Base-by-base conservation (phyloP, 64 coral and sea anemone species). In the Montipora sp. region DNA sequence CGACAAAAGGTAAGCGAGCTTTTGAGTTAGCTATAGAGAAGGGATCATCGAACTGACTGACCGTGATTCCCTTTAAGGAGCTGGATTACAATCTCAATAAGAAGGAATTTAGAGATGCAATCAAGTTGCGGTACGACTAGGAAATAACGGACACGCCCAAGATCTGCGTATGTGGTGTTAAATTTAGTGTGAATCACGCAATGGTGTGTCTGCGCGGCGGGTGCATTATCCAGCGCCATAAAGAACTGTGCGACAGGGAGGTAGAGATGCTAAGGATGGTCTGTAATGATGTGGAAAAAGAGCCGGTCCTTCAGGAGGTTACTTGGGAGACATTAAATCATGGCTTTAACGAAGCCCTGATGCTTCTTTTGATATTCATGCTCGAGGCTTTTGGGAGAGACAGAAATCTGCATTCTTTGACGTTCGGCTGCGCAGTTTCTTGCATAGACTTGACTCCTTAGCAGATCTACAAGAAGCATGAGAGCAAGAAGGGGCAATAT, bases 321-420 rank as follows among this genome's bases (percentile, higher is more conserved):
- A 27, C 24, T 75, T 7, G 72, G 72, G 72, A 75, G 72, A 75
- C 72, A 7, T 75, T 75, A 75, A 75, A 75, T 75, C 72, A 75
- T 20, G 72, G 72, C 63, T 16, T 20, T 75, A 75, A 75, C 72
- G 23, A 75, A 75, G 72, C 72, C 72, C 53, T 11, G 5, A 8
- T 6, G 27, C 27, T 27, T 27, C 27, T 27, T 27, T 27, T 27
- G 27, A 27, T 27, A 27, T 27, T 27, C 27, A 27, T 36, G 72
- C 72, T 75, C 72, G 72, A 75, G 72, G 72, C 20, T 75, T 75
- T 75, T 75, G 72, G 72, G 72, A 75, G 72, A 75, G 63, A 67
- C 63, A 67, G 27, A 27, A 27, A 27, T 27, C 27, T 27, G 27
- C 27, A 27, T 27, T 27, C 27, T 27, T 27, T 27, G 27, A 27